Evolutionary conservation across 1,140 invertebrate genomes (phyloP), one percentile per base, ranked within the genome.

Genomic region (Bombus sylvicola): DNA sequence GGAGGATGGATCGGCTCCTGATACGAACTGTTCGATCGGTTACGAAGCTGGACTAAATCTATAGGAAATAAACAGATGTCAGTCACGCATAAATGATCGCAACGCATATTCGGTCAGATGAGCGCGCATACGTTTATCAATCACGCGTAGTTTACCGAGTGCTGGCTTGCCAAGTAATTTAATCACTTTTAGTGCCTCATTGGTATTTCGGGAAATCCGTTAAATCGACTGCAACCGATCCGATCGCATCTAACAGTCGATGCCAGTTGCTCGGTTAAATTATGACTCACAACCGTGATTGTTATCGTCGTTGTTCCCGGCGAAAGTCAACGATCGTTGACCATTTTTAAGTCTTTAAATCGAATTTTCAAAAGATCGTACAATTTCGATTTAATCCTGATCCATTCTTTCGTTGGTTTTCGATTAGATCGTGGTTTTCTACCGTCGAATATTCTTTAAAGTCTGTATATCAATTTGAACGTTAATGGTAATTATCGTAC

Each of bases 111-210:
- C 69, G 75, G 66, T 39, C 69, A 66, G 74, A 87, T 78, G 71
- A 87, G 66, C 85, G 81, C 78, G 77, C 69, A 59, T 75, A 59
- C 78, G 64, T 62, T 86, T 89, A 90, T 90, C 89, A 89, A 88
- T 90, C 88, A 89, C 82, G 3, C 34, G 82, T 76, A 89, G 89
- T 90, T 90, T 90, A 85, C 82, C 88, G 78, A 85, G 69, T 79
- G 86, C 64, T 75, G 82, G 88, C 79, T 90, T 79, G 88, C 89
- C 88, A 89, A 88, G 88, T 90, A 89, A 90, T 90, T 90, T 90
- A 90, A 90, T 90, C 89, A 90, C 89, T 90, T 90, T 90, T 88
- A 89, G 88, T 90, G 41, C 78, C 71, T 86, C 66, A 85, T 88
- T 81, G 81, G 88, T 87, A 90, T 90, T 88, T 69, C 66, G 86